Percentiles rank a stretch among this genome's conserved stretches.
These are phyloP conservation scores for Sycobia sp. DNA, from an alignment of 1,140 invertebrate genomes.

Conservation along the genomic window DNA sequence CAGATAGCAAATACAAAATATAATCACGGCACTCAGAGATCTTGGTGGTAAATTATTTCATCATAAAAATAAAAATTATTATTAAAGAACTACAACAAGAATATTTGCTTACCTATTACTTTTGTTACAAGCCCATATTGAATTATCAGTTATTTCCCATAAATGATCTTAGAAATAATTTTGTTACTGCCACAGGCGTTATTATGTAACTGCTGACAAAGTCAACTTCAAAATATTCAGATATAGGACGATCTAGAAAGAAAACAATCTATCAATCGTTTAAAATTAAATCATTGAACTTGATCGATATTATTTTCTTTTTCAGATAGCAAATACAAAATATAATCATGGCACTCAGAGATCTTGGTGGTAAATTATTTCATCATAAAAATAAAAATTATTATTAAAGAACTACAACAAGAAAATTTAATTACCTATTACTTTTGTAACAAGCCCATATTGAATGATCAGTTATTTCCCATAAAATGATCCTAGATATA, in stretches of 20 bases:
- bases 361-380: constrained; percentile 33
- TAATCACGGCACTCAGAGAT: constrained; percentile 35
- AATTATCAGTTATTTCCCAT: background rate
- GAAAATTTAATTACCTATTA: background rate
- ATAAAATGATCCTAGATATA: background rate
- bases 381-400: constrained; percentile 1
- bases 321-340: constrained; percentile 36
- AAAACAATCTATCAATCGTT: background rate
- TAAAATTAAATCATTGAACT: background rate
- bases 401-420: background rate
- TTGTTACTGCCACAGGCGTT: background rate
- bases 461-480: too few relatives aligned
- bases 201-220: background rate
- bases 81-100: background rate
- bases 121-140: background rate
- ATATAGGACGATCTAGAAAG: background rate
- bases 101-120: background rate
- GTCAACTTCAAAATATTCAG: background rate
- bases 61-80: constrained; percentile 17
- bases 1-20: constrained; percentile 34
- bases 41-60: constrained; percentile 29
- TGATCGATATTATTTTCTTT: background rate
- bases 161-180: background rate
- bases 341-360: constrained; percentile 32
- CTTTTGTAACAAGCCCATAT: too few relatives aligned